Percentiles rank a stretch among this genome's conserved stretches.
Evolutionary conservation across 2,797 vertebrate species (phyloP).

Genomic region (Lutra lutra): DNA sequence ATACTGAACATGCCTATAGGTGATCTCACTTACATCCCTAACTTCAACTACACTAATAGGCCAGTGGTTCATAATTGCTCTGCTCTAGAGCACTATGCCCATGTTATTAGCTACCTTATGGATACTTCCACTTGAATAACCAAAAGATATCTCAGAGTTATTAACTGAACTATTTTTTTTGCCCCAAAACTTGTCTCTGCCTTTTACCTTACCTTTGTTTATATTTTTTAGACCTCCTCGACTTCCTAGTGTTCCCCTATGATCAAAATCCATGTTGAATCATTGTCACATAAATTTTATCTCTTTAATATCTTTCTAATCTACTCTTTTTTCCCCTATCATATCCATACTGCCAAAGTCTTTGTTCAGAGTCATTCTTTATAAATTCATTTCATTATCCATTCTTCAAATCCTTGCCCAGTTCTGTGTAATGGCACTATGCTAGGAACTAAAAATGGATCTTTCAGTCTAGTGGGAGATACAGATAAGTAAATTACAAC

Average conservation of each 20-base stretch:
- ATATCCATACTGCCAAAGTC: background rate
- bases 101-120: background rate
- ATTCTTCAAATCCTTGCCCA: background rate
- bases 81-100: background rate
- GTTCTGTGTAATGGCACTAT: background rate
- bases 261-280: background rate
- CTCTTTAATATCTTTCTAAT: background rate
- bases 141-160: background rate
- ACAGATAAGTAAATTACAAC: background rate
- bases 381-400: background rate
- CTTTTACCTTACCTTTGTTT: constrained; percentile 30
- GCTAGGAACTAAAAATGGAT: background rate
- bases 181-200: background rate
- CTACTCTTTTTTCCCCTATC: background rate
- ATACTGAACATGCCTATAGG: background rate
- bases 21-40: background rate
- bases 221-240: background rate
- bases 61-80: background rate
- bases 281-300: background rate
- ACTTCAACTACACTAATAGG: background rate
- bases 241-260: background rate
- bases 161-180: constrained; percentile 6
- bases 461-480: background rate
- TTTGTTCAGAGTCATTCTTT: constrained; percentile 28
- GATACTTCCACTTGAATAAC: background rate